Evolutionary conservation across 2,113 vertebrate genomes (phyloP), one percentile per base, ranked within the genome.

Genomic region (Paramisgurnus dabryanus): DNA sequence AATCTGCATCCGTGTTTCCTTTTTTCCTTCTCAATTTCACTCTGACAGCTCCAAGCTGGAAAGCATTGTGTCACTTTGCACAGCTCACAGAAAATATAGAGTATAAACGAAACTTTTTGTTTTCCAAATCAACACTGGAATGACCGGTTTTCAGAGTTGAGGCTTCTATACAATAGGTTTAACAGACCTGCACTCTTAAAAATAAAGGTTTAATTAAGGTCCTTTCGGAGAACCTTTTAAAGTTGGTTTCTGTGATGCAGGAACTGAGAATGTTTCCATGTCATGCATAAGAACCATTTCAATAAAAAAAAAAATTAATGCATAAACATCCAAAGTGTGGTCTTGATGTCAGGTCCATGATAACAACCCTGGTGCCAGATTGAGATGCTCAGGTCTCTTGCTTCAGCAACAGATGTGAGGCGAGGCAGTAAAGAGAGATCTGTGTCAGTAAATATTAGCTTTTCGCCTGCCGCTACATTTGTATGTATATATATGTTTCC

Each of bases 371-470:
- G 13, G 79, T 72, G 15, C 72, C 39, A 49, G 61, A 58, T 58
- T 34, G 27, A 64, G 27, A 34, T 85, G 80, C 82, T 80, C 81
- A 70, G 83, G 76, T 85, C 77, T 82, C 80, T 85, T 79, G 80
- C 80, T 82, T 85, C 73, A 80, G 85, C 74, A 39, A 82, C 60
- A 66, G 39, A 76, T 22, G 5, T 81, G 80, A 87, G 86, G 75
- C 75, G 83, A 86, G 82, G 80, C 82, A 88, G 80, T 89, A 83
- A 82, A 86, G 88, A 85, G 87, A 87, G 87, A 91, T 90, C 86
- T 90, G 87, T 93, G 90, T 93, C 87, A 78, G 90, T 88, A 93
- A 93, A 94, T 93, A 93, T 94, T 92, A 91, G 91, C 89, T 87
- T 81, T 89, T 82, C 84, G 82, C 85, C 43, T 77, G 86, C 89